Evolutionary conservation across 2,113 vertebrate species (phyloP), one percentile per base, ranked within the genome.

Genomic region (Sturnus vulgaris): DNA sequence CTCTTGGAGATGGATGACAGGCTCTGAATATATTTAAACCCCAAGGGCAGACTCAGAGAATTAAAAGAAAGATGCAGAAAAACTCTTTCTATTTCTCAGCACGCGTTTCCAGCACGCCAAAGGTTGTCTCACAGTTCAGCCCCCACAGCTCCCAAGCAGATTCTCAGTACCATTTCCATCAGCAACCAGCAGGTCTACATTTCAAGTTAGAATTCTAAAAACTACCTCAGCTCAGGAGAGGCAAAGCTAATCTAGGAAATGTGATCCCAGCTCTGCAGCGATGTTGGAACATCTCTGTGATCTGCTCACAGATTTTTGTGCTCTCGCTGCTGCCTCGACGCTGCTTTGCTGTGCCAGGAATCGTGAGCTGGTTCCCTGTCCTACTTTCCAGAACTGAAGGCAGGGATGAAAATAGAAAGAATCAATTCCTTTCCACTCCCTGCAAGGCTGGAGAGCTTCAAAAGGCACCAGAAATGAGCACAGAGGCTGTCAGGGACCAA

Each of bases 341-440:
- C 86, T 44, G 79, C 94, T 86, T 31, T 37, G 65, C 0, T 0
- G 55, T 93, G 96, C 96, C 95, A 97, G 78, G 94, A 96, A 93
- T 93, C 94, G 33, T 88, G 92, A 95, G 95, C 94, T 52, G 86
- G 25, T 71, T 90, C 92, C 75, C 91, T 92, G 94, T 71, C 94
- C 94, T 96, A 96, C 94, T 97, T 97, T 95, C 55, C 77, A 86
- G 53, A 86, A 70, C 59, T 11, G 35, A 93, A 95, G 42, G 83
- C 89, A 93, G 86, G 2, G 73, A 94, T 84, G 83, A 87, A 97
- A 97, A 97, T 95, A 97, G 95, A 94, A 96, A 88, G 88, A 93
- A 93, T 86, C 90, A 65, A 93, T 88, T 95, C 56, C 71, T 37
- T 73, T 96, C 49, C 82, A 18, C 30, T 88, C 85, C 27, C 92